phyloP scores from a whole-genome alignment of 2,113 vertebrate species.

The Dipodomys merriami region DNA sequence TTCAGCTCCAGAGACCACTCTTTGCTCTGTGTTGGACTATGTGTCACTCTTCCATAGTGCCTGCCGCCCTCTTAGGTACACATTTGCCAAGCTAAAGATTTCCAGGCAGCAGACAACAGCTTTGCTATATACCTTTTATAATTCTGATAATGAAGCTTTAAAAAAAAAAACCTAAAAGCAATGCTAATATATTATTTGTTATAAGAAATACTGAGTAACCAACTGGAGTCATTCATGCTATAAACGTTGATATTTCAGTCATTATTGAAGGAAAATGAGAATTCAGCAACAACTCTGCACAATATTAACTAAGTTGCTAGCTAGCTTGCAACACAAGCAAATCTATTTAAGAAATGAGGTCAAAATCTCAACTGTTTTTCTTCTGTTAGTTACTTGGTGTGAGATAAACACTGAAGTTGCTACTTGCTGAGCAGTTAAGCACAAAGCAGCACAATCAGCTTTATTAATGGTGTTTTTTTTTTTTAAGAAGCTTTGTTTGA shows the following conservation, averaged over 20 bases:
- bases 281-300: constrained; percentile 48
- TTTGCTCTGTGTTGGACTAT: not conserved
- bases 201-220: constrained; percentile 32
- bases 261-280: constrained; percentile 44
- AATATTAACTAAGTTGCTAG: not conserved
- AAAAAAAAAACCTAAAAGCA: not conserved
- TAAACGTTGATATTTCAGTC: constrained; percentile 42
- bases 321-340: constrained; percentile 35
- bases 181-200: not conserved
- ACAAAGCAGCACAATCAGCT: constrained; percentile 23
- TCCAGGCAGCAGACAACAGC: not conserved
- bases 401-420: constrained; percentile 25
- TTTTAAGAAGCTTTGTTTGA: not conserved
- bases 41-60: not conserved
- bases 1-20: not conserved
- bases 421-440: constrained; percentile 23
- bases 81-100: not conserved
- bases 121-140: constrained; percentile 25
- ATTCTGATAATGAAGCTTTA: not conserved
- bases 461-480: not conserved
- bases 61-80: not conserved
- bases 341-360: constrained; percentile 50
- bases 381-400: not conserved
- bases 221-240: constrained; percentile 5
- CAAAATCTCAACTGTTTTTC: constrained; percentile 35